A percentile compares a stretch with the other conserved stretches of the same genome.
phyloP scores from a whole-genome alignment of 2,797 vertebrate genomes.

The Toxotes lorentzi region DNA sequence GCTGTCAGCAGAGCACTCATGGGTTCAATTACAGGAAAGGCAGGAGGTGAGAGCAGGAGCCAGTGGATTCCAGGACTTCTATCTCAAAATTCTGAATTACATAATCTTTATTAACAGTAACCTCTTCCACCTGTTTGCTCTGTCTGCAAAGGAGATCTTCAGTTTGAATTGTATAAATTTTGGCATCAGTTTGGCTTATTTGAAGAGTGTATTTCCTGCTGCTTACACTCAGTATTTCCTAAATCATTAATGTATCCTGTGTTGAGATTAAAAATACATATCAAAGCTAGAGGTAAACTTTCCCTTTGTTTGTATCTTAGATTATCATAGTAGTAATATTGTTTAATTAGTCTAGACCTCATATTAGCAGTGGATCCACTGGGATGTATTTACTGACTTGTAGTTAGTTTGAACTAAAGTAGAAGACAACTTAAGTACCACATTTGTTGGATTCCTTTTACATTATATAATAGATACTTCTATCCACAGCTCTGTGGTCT shows the following conservation, averaged over 20 bases:
- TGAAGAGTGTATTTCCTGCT: neutral
- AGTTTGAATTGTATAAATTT: neutral
- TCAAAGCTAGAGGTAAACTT: neutral
- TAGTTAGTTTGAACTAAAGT: neutral
- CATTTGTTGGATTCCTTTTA: neutral
- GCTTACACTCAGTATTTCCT: neutral
- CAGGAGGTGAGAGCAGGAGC: slow-evolving; percentile 56
- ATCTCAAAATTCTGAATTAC: slow-evolving; percentile 66
- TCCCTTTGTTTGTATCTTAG: neutral
- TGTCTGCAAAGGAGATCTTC: slow-evolving; percentile 3
- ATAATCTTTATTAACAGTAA: slow-evolving; percentile 70
- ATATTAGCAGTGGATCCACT: neutral
- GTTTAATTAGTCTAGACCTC: neutral
- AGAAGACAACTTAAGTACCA: too few species aligned
- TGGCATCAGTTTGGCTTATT: slow-evolving; percentile 4
- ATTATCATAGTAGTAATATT: neutral
- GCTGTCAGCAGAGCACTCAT: slow-evolving; percentile 65
- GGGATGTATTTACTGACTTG: neutral
- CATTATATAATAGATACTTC: neutral
- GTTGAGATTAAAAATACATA: neutral
- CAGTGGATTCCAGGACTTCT: slow-evolving; percentile 62
- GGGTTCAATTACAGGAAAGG: slow-evolving; percentile 73
- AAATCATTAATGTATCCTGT: neutral
- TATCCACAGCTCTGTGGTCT: neutral
- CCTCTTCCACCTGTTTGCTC: slow-evolving; percentile 61